Evolutionary conservation across 1,140 invertebrate genomes (phyloP).

Genomic region (Drosophila lowei): DNA sequence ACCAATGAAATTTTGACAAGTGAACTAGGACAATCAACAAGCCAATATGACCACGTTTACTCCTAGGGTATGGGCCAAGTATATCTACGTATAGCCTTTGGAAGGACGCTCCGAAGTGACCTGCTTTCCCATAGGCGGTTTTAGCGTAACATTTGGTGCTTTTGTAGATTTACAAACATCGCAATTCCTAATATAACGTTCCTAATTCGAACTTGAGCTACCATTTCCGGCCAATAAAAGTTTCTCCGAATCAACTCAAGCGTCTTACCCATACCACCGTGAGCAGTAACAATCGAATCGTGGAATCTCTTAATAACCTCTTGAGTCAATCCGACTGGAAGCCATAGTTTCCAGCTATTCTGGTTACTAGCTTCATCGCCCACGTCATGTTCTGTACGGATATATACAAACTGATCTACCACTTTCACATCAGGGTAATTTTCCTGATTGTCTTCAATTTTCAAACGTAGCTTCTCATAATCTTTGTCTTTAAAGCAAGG

Average conservation of each 20-base stretch:
- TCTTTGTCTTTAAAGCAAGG: no score
- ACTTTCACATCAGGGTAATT: no score
- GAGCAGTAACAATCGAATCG: neutral
- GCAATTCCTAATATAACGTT: neutral
- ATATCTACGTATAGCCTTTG: slow-evolving; percentile 1
- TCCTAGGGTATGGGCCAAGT: neutral
- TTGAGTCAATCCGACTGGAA: no score
- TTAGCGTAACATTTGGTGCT: neutral
- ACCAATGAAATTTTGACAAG: slow-evolving; percentile 3
- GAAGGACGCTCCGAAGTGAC: neutral
- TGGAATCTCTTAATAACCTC: no score
- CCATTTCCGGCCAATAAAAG: no score
- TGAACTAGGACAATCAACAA: slow-evolving; percentile 3
- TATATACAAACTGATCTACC: no score
- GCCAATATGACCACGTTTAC: slow-evolving; percentile 1
- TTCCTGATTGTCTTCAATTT: no score
- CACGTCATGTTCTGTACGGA: no score
- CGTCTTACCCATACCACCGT: slow-evolving; percentile 11
- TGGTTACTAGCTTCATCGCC: no score
- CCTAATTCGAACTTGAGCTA: no score
- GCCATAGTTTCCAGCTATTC: no score
- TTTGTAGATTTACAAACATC: slow-evolving; percentile 7
- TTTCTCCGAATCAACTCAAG: neutral
- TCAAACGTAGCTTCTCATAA: no score
- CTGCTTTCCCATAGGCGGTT: slow-evolving; percentile 1